These are phyloP conservation scores for Galerucella calmariensis DNA, from an alignment of 2,888 invertebrate genomes.

Conservation along the genomic window DNA sequence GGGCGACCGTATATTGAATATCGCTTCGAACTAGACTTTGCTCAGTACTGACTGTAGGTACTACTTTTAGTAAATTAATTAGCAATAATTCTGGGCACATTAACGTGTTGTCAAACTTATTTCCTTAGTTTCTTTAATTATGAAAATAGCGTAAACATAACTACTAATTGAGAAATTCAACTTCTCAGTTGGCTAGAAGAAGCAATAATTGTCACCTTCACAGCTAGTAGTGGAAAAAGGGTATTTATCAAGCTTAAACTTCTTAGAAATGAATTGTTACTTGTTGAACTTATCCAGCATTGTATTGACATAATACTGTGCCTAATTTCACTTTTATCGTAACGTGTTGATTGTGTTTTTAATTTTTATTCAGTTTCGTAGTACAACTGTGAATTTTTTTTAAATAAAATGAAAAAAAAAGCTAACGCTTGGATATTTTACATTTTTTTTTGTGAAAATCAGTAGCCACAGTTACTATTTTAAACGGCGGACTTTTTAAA, in stretches of 20 bases:
- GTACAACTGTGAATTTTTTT: not conserved
- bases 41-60: no score
- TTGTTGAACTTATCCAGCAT: conserved; percentile 22
- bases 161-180: no score
- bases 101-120: no score
- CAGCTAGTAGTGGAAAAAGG: not conserved
- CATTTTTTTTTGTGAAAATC: not conserved
- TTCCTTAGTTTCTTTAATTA: no score
- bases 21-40: no score
- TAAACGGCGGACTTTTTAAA: not conserved
- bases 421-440: no score
- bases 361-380: conserved; percentile 6
- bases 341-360: conserved; percentile 28
- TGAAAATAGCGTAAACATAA: no score
- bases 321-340: conserved; percentile 57
- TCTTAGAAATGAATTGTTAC: not conserved
- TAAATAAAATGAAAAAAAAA: not conserved
- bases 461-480: not conserved
- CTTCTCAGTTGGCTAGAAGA: no score
- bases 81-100: no score
- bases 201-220: no score
- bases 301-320: conserved; percentile 61
- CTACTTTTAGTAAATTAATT: not conserved
- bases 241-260: not conserved
- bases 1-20: no score